Base-by-base conservation (phyloP, 2,113 vertebrate species). In the Engystomops pustulosus region DNA sequence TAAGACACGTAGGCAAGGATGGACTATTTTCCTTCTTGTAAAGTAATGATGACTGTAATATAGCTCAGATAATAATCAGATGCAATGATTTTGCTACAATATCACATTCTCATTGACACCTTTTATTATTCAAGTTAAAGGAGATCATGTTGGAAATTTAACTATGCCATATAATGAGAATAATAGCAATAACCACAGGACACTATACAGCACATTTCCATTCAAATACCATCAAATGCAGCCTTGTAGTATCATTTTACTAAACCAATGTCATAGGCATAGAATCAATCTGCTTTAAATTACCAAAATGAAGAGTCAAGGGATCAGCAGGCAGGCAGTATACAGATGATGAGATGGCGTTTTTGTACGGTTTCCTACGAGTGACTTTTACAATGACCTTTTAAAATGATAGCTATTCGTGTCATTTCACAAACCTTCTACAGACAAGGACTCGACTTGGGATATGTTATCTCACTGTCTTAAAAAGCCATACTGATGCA, bases 381-480 rank as follows among this genome's bases (percentile, higher is more conserved):
- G n/a, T 78, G 75, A 78, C n/a, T 17, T 78, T 78, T 58, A 36
- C 0, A 17, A 58, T 65, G 34, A 77, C 30, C 74, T 58, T 77
- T 55, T 38, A 38, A 34, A 76, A 58, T 23, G 10, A 71, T 53
- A 55, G 18, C 30, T 3, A 53, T 55, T 55, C 32, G 38, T 78
- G 32, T 41, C 75, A 60, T 78, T 34, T 60, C 14, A 25, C 17
- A 55, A 17, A 12, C 9, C 8, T 6, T 55, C 23, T 8, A 58
- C 25, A 60, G 34, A 25, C n/a, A 17, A 20, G 49, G 12, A 58
- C 51, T 76, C 51, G 38, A 25, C 51, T 58, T 38, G 49, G 49
- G 51, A 77, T 18, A 77, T 34, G 49, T 23, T 77, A 75, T 53
- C 72, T 36, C 58, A 81, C 5, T 32, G 47, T 41, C 36, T 80